Conservation (phyloP, 2,113 vertebrate species). For the Paralichthys olivaceus region DNA sequence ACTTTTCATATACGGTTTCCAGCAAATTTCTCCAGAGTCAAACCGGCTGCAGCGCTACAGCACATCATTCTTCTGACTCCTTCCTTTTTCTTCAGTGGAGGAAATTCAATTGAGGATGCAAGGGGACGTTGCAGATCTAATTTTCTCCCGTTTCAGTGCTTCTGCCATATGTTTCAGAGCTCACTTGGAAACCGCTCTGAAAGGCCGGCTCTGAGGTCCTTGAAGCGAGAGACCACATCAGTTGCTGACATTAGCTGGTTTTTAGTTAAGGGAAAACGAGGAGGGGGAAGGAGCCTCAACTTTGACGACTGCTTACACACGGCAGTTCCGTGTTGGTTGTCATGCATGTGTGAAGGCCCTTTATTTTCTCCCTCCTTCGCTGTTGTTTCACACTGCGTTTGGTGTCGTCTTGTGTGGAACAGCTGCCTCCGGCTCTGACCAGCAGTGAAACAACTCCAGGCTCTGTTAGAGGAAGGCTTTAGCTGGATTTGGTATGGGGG, state of each 20-base stretch:
- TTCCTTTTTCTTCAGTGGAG: not conserved
- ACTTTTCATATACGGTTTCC: slow-evolving; percentile 39
- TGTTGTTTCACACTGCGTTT: slow-evolving; percentile 61
- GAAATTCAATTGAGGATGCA: slow-evolving; percentile 40
- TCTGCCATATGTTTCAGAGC: slow-evolving; percentile 60
- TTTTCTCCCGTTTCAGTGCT: slow-evolving; percentile 56
- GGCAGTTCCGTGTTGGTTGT: slow-evolving; percentile 71
- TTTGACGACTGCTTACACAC: slow-evolving; percentile 65
- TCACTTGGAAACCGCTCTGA: slow-evolving; percentile 35
- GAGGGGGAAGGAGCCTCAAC: slow-evolving; percentile 46
- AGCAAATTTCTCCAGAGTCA: slow-evolving; percentile 46
- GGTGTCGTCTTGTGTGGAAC: slow-evolving; percentile 67
- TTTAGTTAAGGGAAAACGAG: slow-evolving; percentile 38
- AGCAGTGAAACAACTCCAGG: slow-evolving; percentile 29
- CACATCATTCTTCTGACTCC: slow-evolving; percentile 15
- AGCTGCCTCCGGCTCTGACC: slow-evolving; percentile 60
- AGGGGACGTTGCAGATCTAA: slow-evolving; percentile 36
- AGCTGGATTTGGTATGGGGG: not conserved
- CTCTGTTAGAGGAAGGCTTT: not conserved
- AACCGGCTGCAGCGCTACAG: slow-evolving; percentile 11
- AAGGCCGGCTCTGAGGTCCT: slow-evolving; percentile 41
- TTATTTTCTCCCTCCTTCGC: slow-evolving; percentile 8
- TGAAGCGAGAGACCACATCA: slow-evolving; percentile 59
- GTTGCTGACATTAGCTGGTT: slow-evolving; percentile 66
- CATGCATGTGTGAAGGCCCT: slow-evolving; percentile 57